Conservation (phyloP, 2,797 vertebrate species). For the Spinus pinus region DNA sequence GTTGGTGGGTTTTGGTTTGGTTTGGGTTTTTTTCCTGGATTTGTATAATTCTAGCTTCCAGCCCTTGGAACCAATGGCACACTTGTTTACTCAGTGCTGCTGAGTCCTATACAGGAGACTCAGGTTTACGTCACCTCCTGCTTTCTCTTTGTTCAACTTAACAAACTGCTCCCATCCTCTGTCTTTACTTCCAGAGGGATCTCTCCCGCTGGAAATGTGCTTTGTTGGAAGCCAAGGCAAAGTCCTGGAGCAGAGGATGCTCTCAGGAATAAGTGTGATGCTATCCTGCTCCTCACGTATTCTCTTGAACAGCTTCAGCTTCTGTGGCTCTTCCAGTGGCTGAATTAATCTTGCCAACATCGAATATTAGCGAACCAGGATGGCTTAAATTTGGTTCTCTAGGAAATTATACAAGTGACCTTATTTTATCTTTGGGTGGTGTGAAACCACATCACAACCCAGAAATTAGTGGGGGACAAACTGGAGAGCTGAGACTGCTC, state of each 20-base stretch:
- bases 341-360: background rate
- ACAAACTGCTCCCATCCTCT: background rate
- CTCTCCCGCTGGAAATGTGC: background rate
- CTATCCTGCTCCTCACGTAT: background rate
- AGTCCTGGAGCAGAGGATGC: background rate
- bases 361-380: background rate
- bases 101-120: background rate
- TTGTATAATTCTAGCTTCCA: background rate
- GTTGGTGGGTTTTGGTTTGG: background rate
- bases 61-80: background rate
- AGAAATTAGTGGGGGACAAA: background rate
- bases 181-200: background rate
- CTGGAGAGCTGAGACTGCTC: background rate
- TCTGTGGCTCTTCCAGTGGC: background rate
- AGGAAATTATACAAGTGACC: background rate
- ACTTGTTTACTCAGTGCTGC: background rate
- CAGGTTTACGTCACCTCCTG: background rate
- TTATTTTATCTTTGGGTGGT: background rate
- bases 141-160: background rate
- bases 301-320: background rate
- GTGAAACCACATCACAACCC: background rate
- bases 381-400: background rate
- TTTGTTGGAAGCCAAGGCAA: background rate
- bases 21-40: rapidly evolving
- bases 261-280: background rate